phyloP scores from a whole-genome alignment of 2,113 vertebrate species.

The Oreotrochilus melanogaster region DNA sequence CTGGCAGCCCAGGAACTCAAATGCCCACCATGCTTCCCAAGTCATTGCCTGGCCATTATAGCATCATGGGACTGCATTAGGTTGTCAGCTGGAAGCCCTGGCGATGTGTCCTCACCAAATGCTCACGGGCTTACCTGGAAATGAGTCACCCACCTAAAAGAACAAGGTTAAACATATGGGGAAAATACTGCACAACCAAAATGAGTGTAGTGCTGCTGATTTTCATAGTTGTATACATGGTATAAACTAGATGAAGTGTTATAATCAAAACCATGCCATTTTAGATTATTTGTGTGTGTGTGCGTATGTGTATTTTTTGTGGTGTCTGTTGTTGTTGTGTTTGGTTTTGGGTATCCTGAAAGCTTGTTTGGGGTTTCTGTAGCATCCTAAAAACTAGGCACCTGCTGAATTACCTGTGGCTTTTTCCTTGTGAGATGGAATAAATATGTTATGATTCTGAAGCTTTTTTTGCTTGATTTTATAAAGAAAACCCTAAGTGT shows the following conservation, averaged over 20 bases:
- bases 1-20: background rate
- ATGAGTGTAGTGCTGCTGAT: background rate
- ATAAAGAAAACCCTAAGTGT: background rate
- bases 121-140: background rate
- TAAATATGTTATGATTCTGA: background rate
- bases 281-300: background rate
- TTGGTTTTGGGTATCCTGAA: background rate
- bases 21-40: background rate
- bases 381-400: background rate
- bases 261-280: background rate
- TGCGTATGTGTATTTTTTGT: no score
- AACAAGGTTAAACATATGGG: background rate
- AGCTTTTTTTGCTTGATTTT: background rate
- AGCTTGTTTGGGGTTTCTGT: background rate
- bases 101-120: rapidly evolving
- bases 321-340: background rate
- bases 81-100: background rate
- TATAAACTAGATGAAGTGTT: background rate
- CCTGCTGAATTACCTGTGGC: background rate
- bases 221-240: rapidly evolving
- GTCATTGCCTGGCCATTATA: background rate
- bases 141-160: background rate
- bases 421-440: background rate
- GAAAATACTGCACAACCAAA: background rate
- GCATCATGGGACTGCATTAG: background rate